Base-by-base conservation (phyloP, 2,113 vertebrate genomes). In the Rhinogobius similis region DNA sequence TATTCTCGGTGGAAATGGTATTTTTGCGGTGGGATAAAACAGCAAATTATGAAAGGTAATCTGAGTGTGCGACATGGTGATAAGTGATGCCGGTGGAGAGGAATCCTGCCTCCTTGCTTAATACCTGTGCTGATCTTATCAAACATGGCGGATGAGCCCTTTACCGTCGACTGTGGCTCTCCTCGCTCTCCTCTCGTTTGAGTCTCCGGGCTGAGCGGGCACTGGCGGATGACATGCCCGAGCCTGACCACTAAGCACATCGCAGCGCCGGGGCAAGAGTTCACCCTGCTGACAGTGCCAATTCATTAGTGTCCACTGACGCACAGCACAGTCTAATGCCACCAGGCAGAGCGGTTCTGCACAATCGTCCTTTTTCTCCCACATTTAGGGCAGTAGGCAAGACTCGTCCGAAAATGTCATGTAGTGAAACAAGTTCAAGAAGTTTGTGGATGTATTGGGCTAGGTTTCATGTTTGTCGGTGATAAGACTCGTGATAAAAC, bases 231-330 rank as follows among this genome's bases (percentile, higher is more conserved):
- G 79, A 82, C 79, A 79, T 81, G 84, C 86, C 83, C 77, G 82
- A 85, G 75, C 83, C 86, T 67, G 62, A 85, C 72, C 67, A 72
- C 86, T 89, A 86, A 90, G 78, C 81, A 88, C 83, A 81, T 83
- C 72, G 23, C 44, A 67, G 73, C 41, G 62, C 74, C 74, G 62
- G 86, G 79, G 84, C 79, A 59, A 32, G 63, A 68, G 77, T 85
- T 90, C 84, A 81, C 68, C 62, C 66, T 65, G 69, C 78, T 90
- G 83, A 89, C 89, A 86, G 71, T 78, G 83, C 76, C 80, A 92
- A 88, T 89, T 89, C 87, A 90, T 91, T 87, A 90, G 83, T 85
- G 87, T 84, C 78, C 83, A 89, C 82, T 87, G 87, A 89, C 55
- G 70, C 85, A 78, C 68, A 79, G 87, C 83, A 73, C 78, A 78